phyloP scores from a whole-genome alignment of 2,888 invertebrate species.

The Sylvicola cinctus region DNA sequence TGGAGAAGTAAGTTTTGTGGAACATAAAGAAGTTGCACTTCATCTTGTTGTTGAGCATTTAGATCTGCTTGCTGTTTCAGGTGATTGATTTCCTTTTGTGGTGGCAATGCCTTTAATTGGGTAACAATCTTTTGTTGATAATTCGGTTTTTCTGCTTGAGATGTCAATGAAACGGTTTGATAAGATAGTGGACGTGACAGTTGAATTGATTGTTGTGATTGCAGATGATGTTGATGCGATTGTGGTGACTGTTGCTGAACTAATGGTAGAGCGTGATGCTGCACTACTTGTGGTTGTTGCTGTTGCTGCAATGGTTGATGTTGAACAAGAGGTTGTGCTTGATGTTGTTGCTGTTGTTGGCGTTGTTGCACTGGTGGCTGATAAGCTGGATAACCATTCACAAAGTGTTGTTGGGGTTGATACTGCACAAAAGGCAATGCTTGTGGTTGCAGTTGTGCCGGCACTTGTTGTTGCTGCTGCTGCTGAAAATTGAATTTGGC shows the following conservation, averaged over 20 bases:
- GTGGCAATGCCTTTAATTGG: too few species aligned
- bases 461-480: slow-evolving; percentile 5
- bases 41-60: slow-evolving; percentile 27
- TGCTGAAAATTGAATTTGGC: too few species aligned
- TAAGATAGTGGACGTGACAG: too few species aligned
- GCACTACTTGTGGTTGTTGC: slow-evolving; percentile 4
- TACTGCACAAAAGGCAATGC: slow-evolving; percentile 7
- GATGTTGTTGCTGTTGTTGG: slow-evolving; percentile 7
- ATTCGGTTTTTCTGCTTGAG: too few species aligned
- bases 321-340: slow-evolving; percentile 5
- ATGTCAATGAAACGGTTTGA: too few species aligned
- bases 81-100: too few species aligned
- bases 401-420: slow-evolving; percentile 7
- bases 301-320: slow-evolving; percentile 11
- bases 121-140: too few species aligned
- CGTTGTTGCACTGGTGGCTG: slow-evolving; percentile 12
- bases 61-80: not conserved
- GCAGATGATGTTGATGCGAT: slow-evolving; percentile 7
- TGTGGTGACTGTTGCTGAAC: slow-evolving; percentile 8
- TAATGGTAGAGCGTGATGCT: slow-evolving; percentile 5
- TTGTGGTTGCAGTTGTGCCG: slow-evolving; percentile 8
- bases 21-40: slow-evolving; percentile 62
- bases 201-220: too few species aligned
- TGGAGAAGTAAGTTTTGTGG: slow-evolving; percentile 50
- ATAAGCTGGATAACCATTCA: slow-evolving; percentile 5